These are phyloP conservation scores for Pheosia tremula DNA, from an alignment of 2,888 invertebrate genomes.

Conservation along the genomic window DNA sequence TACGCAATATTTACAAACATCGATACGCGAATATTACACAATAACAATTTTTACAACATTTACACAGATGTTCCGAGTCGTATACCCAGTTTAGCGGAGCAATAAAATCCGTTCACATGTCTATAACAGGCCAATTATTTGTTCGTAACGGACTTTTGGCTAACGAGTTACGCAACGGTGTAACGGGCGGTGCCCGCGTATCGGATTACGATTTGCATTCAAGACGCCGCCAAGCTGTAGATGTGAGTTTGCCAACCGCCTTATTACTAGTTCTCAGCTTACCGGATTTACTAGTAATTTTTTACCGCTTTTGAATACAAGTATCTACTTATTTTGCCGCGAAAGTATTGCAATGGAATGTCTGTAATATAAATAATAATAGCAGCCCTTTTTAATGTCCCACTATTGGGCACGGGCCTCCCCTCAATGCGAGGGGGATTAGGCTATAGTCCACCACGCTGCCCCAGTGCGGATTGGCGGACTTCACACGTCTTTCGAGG, in stretches of 20 bases:
- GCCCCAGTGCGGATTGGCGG: too few relatives aligned
- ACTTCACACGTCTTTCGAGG: too few relatives aligned
- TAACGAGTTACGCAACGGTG: constrained; percentile 33
- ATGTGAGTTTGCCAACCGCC: constrained; percentile 1
- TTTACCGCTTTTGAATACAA: too few relatives aligned
- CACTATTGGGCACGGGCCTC: too few relatives aligned
- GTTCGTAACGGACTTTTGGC: constrained; percentile 20
- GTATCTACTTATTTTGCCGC: too few relatives aligned
- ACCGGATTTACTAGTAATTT: too few relatives aligned
- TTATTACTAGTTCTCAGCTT: background rate
- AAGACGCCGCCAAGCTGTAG: constrained; percentile 27
- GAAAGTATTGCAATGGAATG: too few relatives aligned
- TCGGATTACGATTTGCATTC: constrained; percentile 43
- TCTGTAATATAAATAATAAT: too few relatives aligned
- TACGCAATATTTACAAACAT: constrained; percentile 6
- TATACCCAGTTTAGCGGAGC: constrained; percentile 17
- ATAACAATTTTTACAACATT: constrained; percentile 5
- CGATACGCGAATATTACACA: background rate
- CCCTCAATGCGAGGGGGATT: too few relatives aligned
- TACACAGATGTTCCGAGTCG: constrained; percentile 4
- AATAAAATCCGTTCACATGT: constrained; percentile 24
- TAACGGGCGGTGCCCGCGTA: constrained; percentile 27
- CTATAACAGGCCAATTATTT: constrained; percentile 14
- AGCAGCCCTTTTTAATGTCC: too few relatives aligned
- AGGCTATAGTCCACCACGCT: too few relatives aligned